Evolutionary conservation across 2,113 vertebrate species (phyloP).

Genomic region (Desmodus rotundus): DNA sequence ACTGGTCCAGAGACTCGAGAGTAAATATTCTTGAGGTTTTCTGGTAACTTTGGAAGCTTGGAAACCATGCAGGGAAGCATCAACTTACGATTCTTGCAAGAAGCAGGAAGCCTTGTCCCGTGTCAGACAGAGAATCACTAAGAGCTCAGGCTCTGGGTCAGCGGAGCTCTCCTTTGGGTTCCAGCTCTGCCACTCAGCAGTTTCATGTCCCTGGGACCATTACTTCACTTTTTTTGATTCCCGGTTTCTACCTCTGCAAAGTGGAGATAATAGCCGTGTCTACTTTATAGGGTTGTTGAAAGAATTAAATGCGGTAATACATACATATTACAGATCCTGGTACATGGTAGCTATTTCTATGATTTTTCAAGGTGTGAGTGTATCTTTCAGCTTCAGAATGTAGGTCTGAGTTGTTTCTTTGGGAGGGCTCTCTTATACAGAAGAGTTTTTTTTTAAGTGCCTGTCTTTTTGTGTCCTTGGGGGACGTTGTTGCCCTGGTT

Average conservation of each 20-base stretch:
- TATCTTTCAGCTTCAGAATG: constrained; percentile 11
- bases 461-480: background rate
- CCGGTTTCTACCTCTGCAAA: constrained; percentile 18
- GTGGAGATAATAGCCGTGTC: background rate
- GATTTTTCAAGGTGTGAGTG: background rate
- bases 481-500: constrained; percentile 49
- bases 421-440: background rate
- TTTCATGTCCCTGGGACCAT: background rate
- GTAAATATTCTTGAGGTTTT: background rate
- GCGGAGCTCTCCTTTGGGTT: background rate
- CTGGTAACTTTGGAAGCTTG: background rate
- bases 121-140: background rate
- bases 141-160: background rate
- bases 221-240: background rate
- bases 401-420: background rate
- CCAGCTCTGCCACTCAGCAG: background rate
- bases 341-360: background rate
- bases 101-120: background rate
- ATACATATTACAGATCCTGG: background rate
- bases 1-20: background rate
- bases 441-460: background rate
- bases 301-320: background rate
- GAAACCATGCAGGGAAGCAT: background rate
- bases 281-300: background rate
- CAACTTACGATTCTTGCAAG: background rate